Base-by-base conservation (phyloP, 2,113 vertebrate species). In the Piprites chloris region DNA sequence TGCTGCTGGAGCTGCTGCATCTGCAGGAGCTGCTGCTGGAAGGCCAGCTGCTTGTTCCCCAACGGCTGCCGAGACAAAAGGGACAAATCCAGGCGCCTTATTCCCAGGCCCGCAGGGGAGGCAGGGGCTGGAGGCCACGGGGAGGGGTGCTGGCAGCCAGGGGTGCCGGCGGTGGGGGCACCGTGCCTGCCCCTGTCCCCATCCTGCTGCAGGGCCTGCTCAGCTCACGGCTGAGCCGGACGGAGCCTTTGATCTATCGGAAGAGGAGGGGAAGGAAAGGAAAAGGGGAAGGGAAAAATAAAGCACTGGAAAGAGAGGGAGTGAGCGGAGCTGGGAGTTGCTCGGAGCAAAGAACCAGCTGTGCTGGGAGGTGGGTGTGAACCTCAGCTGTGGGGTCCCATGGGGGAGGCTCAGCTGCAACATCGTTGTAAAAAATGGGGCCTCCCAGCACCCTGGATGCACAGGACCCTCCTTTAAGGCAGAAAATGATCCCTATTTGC, bases 1-100 rank as follows among this genome's bases (percentile, higher is more conserved):
- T 99, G 99, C 98, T 99, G 99, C 97, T 99, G 99, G 82, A 99
- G 98, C 98, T 99, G 99, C 98, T 99, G 99, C 99, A 99, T 99
- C 98, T 99, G 99, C 95, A 99, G 98, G 96, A 99, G 98, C 98
- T 99, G 99, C 98, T 99, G 99, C 98, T 99, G 99, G 98, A 99
- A 99, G 95, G 99, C 99, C 98, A 99, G 98, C 98, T 99, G 99
- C 97, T 99, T 99, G 97, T 98, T 99, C 97, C 99, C 99, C 97
- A 99, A 97, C 95, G 99, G 98, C 98, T 99, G 98, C 93, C 69
- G 78, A 95, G 97, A 95, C 96, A 97, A 96, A 96, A 96, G 86
- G 98, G 98, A 96, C 79, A 96, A 92, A 97, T 90, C 89, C 92
- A 4, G 79, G 88, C 8, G 86, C 10, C 7, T 96, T 79, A 95